Evolutionary conservation across 2,888 invertebrate species (phyloP).

Genomic region (Argyra leucocephala): DNA sequence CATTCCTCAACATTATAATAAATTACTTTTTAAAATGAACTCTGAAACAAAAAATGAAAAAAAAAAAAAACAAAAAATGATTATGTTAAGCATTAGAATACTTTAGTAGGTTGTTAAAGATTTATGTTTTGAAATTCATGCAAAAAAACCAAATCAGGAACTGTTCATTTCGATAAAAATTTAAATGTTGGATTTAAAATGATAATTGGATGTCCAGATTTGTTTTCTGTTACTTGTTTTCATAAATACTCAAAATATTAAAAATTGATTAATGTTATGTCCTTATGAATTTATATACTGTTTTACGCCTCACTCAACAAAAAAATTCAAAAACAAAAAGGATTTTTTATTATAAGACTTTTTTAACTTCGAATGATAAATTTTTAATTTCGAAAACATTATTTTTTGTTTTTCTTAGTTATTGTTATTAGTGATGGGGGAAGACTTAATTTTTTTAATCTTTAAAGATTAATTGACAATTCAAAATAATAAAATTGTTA

Average conservation of each 20-base stretch:
- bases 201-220: neutral
- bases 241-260: too few species aligned
- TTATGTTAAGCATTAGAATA: too few species aligned
- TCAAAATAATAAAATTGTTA: too few species aligned
- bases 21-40: too few species aligned
- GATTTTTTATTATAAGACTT: neutral
- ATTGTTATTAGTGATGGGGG: neutral
- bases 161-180: neutral
- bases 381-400: neutral
- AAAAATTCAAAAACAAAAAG: neutral
- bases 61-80: too few species aligned
- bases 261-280: too few species aligned
- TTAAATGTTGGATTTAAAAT: neutral
- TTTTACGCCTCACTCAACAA: too few species aligned
- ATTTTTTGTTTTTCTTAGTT: neutral
- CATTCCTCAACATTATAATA: too few species aligned
- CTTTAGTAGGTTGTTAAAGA: too few species aligned
- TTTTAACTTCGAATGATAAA: neutral
- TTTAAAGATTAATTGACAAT: neutral
- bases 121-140: too few species aligned
- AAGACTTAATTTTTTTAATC: neutral
- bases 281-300: too few species aligned
- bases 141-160: neutral
- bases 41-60: too few species aligned
- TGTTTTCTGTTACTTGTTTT: neutral